These are phyloP conservation scores for Achroia grisella DNA, from an alignment of 1,140 invertebrate species.

Conservation along the genomic window DNA sequence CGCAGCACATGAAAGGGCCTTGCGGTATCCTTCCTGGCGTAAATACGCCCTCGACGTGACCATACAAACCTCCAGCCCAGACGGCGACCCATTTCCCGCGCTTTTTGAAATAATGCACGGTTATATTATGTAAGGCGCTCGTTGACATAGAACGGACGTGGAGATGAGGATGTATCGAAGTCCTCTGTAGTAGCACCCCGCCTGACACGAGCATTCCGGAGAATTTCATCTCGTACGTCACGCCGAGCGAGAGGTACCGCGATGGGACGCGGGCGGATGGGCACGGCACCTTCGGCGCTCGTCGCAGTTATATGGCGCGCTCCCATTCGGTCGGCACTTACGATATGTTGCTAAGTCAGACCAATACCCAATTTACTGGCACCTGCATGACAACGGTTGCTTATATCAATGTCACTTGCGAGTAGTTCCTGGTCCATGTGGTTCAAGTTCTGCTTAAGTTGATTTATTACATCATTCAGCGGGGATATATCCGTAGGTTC, in stretches of 20 bases:
- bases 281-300: background rate
- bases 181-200: no score
- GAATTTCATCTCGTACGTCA: background rate
- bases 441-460: background rate
- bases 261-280: background rate
- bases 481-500: no score
- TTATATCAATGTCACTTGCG: background rate
- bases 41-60: background rate
- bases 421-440: background rate
- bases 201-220: no score
- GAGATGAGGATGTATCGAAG: no score
- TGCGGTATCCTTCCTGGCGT: background rate
- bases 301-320: background rate
- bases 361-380: background rate
- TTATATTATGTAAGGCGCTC: slow-evolving; percentile 4
- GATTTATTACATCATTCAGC: no score
- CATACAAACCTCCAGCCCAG: slow-evolving; percentile 2
- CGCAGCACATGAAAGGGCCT: no score
- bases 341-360: background rate
- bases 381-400: background rate
- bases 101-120: slow-evolving; percentile 1
- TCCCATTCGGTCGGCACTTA: background rate
- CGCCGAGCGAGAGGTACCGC: background rate
- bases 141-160: background rate
- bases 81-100: background rate